These are phyloP conservation scores for Istiophorus platypterus DNA, from an alignment of 2,113 vertebrate species.

Conservation along the genomic window DNA sequence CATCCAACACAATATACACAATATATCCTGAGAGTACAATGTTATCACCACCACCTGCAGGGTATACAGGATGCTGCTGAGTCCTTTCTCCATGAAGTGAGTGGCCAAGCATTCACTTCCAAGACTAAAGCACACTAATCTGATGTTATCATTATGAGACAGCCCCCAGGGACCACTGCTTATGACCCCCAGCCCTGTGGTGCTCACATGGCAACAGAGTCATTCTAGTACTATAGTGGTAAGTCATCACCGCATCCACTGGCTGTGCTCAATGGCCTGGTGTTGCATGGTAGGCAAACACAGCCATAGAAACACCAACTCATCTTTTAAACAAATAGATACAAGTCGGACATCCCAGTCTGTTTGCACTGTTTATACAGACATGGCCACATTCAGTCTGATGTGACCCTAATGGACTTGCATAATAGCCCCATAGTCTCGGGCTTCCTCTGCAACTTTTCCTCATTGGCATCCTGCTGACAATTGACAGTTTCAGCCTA, in stretches of 20 bases:
- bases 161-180: constrained; percentile 76
- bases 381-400: constrained; percentile 52
- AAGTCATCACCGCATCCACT: constrained; percentile 85
- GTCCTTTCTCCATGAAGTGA: constrained; percentile 68
- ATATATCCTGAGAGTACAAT: constrained; percentile 69
- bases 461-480: constrained; percentile 50
- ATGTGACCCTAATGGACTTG: constrained; percentile 61
- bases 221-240: constrained; percentile 69
- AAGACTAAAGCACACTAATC: constrained; percentile 79
- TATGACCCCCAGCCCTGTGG: constrained; percentile 79
- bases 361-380: constrained; percentile 64
- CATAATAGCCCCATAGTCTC: constrained; percentile 53
- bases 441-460: constrained; percentile 30
- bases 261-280: constrained; percentile 97
- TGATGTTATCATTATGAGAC: constrained; percentile 81
- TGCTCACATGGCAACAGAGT: constrained; percentile 74
- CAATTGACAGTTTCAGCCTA: constrained; percentile 25
- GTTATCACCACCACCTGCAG: constrained; percentile 76
- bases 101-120: constrained; percentile 77
- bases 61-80: constrained; percentile 60
- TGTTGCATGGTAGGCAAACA: constrained; percentile 85
- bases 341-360: constrained; percentile 53
- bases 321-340: constrained; percentile 84
- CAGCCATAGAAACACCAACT: constrained; percentile 66
- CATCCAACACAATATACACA: constrained; percentile 65